These are phyloP conservation scores for Himalopsyche anomala DNA, from an alignment of 2,888 invertebrate species.

Conservation along the genomic window DNA sequence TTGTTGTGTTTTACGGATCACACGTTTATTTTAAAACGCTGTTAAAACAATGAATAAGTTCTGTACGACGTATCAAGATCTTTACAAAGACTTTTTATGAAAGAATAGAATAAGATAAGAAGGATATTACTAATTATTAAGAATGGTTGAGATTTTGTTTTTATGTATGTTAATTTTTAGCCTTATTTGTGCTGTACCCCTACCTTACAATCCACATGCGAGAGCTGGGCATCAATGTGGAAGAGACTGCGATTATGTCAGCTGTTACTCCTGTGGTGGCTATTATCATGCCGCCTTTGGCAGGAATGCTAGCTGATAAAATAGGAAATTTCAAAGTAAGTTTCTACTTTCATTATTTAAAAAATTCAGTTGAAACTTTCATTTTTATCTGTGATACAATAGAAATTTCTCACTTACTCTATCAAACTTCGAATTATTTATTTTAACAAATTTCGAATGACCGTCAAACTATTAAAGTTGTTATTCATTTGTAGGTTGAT, in stretches of 20 bases:
- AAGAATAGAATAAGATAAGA: too few species aligned
- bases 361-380: too few species aligned
- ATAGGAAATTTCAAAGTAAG: conserved; percentile 88
- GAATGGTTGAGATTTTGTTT: background rate
- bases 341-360: too few species aligned
- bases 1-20: too few species aligned
- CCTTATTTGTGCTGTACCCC: conserved; percentile 85
- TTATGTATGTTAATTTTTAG: conserved; percentile 72
- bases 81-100: background rate
- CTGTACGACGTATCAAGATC: conserved; percentile 8
- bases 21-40: too few species aligned
- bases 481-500: too few species aligned
- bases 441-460: too few species aligned
- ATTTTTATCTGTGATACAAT: too few species aligned
- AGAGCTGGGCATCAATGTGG: conserved; percentile 86
- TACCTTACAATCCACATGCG: conserved; percentile 89
- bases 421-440: too few species aligned
- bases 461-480: too few species aligned
- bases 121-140: too few species aligned
- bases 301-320: conserved; percentile 86
- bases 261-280: conserved; percentile 86
- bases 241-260: conserved; percentile 89
- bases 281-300: conserved; percentile 86
- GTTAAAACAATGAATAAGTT: background rate
- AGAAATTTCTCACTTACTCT: too few species aligned